phyloP scores from a whole-genome alignment of 1,140 invertebrate species.

The Brachionus rotundiformis region DNA sequence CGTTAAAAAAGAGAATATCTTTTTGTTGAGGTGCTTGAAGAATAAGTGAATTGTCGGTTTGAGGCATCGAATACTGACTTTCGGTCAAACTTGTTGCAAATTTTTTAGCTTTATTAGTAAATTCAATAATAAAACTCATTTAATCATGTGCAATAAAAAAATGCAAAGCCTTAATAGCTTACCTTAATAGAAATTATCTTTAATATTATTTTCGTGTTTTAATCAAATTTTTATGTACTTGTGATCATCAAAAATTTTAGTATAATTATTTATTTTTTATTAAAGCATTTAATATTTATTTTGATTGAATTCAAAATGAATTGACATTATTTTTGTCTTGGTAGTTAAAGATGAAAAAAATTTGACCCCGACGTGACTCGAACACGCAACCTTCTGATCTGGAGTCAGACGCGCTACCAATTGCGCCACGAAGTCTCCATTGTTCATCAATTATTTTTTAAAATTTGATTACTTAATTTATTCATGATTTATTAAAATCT shows the following conservation, averaged over 20 bases:
- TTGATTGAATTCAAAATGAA: background rate
- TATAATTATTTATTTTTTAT: background rate
- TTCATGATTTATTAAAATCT: too few relatives aligned
- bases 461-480: background rate
- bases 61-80: background rate
- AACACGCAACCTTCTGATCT: conserved; percentile 53
- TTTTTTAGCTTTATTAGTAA: background rate
- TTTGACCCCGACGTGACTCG: conserved; percentile 53
- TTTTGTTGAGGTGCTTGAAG: conserved; percentile 35
- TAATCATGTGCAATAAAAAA: background rate
- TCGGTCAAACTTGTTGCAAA: background rate
- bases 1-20: conserved; percentile 36
- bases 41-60: background rate
- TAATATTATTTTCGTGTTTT: background rate
- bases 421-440: conserved; percentile 51
- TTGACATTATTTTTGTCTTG: background rate
- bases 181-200: background rate
- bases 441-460: background rate
- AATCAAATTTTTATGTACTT: conserved; percentile 8
- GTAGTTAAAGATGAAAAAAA: background rate
- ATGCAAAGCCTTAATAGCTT: background rate
- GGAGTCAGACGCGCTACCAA: conserved; percentile 53
- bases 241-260: background rate
- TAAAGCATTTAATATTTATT: background rate
- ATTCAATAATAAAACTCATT: background rate